Percentiles rank a stretch among this genome's conserved stretches.
phyloP scores from a whole-genome alignment of 1,140 invertebrate species.

The Pentalonia nigronervosa region DNA sequence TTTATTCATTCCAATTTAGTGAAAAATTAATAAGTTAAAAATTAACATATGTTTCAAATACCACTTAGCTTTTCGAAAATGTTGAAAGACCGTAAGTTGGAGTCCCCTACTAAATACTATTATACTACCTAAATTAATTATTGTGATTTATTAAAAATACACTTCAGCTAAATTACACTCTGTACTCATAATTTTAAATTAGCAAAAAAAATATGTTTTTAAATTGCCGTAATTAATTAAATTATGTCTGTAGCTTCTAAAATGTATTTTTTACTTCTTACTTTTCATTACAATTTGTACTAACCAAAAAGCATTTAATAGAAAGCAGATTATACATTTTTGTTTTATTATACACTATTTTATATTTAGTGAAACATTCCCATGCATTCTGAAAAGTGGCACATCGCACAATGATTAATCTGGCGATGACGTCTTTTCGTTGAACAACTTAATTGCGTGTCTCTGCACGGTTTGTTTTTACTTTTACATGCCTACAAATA shows the following conservation, averaged over 20 bases:
- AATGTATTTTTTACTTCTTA: not conserved
- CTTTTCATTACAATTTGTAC: not conserved
- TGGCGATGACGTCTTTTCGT: not conserved
- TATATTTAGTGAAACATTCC: not conserved
- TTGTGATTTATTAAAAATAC: too few relatives aligned
- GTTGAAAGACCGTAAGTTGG: too few relatives aligned
- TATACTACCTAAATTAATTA: too few relatives aligned
- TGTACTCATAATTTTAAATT: not conserved
- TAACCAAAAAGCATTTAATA: not conserved
- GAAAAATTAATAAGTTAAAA: not conserved
- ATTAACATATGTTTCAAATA: too few relatives aligned
- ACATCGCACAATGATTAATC: slow-evolving; percentile 19
- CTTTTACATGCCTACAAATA: not conserved
- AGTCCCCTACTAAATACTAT: too few relatives aligned
- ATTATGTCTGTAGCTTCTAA: not conserved
- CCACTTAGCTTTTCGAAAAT: too few relatives aligned
- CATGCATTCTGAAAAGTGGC: not conserved
- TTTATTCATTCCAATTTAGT: not conserved
- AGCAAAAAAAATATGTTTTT: not conserved
- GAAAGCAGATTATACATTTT: not conserved
- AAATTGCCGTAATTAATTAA: not conserved
- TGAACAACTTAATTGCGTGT: not conserved
- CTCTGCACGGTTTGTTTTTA: not conserved
- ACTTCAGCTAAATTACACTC: not conserved
- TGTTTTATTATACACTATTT: not conserved